Percentiles rank a stretch among this genome's conserved stretches.
phyloP scores from a whole-genome alignment of 2,113 vertebrate genomes.

The Pluvianellus socialis region DNA sequence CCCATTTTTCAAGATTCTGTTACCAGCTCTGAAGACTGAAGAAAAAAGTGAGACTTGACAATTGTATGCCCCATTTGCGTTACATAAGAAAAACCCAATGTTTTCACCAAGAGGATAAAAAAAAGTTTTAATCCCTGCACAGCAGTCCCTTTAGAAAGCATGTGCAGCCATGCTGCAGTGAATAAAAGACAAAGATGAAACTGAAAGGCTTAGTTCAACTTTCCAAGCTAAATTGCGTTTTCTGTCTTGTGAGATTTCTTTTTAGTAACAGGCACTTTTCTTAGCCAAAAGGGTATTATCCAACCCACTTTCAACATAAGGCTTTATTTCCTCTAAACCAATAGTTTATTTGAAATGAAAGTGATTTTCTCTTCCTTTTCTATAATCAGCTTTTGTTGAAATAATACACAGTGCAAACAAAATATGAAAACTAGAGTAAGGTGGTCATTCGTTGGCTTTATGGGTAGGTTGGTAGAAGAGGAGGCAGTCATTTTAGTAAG shows the following conservation, averaged over 20 bases:
- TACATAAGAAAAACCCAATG: neutral
- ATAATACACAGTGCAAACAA: neutral
- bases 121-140: neutral
- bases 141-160: neutral
- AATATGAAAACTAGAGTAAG: neutral
- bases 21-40: neutral
- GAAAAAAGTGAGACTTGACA: neutral
- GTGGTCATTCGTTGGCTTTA: neutral
- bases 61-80: neutral
- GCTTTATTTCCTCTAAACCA: neutral
- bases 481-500: neutral
- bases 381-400: neutral
- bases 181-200: conserved; percentile 19
- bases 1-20: neutral
- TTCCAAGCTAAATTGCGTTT: neutral
- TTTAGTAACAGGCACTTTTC: neutral
- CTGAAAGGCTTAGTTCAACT: neutral
- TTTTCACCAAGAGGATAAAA: neutral
- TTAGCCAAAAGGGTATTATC: neutral
- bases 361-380: neutral
- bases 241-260: neutral
- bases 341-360: neutral
- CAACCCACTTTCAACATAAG: neutral
- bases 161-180: neutral
- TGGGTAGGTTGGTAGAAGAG: neutral